Conservation (phyloP, 2,113 vertebrate genomes). For the Pycnonotus jocosus region DNA sequence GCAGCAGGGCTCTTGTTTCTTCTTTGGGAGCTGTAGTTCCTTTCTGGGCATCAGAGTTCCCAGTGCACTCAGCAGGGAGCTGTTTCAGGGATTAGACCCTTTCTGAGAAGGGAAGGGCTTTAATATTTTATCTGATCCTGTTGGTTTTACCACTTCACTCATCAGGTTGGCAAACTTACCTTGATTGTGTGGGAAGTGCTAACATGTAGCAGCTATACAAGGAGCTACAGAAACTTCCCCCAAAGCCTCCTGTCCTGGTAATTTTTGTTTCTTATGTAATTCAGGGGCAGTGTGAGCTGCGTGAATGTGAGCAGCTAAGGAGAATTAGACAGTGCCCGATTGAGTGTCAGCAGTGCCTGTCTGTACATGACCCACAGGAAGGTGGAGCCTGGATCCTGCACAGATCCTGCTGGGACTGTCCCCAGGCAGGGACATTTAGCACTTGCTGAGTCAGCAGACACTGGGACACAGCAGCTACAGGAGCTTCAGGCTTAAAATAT, state of each 20-base stretch:
- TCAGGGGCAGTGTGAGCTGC: not conserved
- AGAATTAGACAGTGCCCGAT: not conserved
- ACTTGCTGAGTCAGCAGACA: not conserved
- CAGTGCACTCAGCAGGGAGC: not conserved
- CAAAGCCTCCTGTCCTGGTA: not conserved
- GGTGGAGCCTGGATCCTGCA: not conserved
- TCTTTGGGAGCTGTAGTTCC: not conserved
- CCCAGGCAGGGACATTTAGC: not conserved
- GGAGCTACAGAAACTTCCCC: not conserved
- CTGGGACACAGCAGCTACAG: not conserved
- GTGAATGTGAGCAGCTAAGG: not conserved
- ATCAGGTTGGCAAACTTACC: not conserved
- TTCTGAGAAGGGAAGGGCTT: not conserved
- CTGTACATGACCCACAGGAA: not conserved
- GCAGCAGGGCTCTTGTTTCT: not conserved
- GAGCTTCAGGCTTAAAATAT: not conserved
- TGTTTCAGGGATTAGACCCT: not conserved
- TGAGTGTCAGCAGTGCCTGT: not conserved
- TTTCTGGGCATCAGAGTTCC: not conserved
- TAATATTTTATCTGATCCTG: not conserved
- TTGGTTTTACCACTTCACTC: not conserved
- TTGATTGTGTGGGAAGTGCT: not conserved
- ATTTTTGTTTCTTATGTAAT: not conserved
- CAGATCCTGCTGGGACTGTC: not conserved
- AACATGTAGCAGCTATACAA: not conserved